Conservation (phyloP, 2,888 invertebrate species). For the Cotesia congregata region DNA sequence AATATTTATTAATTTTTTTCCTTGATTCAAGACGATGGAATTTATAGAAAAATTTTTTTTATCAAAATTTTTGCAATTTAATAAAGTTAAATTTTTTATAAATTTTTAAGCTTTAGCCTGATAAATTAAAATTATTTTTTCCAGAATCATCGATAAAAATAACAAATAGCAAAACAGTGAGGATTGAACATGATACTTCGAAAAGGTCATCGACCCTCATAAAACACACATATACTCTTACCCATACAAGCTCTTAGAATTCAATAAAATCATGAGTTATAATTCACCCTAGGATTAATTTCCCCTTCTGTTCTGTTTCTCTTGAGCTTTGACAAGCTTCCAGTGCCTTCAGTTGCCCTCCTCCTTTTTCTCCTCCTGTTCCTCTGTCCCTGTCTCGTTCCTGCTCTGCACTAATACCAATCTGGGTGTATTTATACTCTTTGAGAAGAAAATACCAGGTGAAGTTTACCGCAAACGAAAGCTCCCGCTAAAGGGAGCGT, state of each 20-base stretch:
- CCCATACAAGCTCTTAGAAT: conserved; percentile 20
- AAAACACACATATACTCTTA: conserved; percentile 4
- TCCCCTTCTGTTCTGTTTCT: neutral
- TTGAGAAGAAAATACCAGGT: conserved; percentile 47
- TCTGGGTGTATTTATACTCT: conserved; percentile 28
- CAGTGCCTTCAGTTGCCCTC: conserved; percentile 6
- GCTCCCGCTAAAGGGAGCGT: conserved; percentile 30
- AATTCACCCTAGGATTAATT: conserved; percentile 34
- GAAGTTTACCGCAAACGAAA: conserved; percentile 30
- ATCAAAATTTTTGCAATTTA: too few relatives aligned
- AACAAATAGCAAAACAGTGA: conserved; percentile 19
- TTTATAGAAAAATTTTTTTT: too few relatives aligned
- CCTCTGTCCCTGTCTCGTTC: neutral
- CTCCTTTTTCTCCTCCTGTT: neutral
- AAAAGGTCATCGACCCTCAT: conserved; percentile 17
- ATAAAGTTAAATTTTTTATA: too few relatives aligned
- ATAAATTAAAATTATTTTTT: neutral
- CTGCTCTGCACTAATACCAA: neutral
- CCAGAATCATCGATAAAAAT: neutral
- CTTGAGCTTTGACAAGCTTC: conserved; percentile 27
- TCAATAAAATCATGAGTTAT: conserved; percentile 36
- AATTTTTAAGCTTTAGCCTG: too few relatives aligned
- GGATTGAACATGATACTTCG: conserved; percentile 11
- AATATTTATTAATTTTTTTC: too few relatives aligned
- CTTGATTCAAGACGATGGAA: too few relatives aligned